Base-by-base conservation (phyloP, 2,113 vertebrate genomes). In the Cygnus atratus region DNA sequence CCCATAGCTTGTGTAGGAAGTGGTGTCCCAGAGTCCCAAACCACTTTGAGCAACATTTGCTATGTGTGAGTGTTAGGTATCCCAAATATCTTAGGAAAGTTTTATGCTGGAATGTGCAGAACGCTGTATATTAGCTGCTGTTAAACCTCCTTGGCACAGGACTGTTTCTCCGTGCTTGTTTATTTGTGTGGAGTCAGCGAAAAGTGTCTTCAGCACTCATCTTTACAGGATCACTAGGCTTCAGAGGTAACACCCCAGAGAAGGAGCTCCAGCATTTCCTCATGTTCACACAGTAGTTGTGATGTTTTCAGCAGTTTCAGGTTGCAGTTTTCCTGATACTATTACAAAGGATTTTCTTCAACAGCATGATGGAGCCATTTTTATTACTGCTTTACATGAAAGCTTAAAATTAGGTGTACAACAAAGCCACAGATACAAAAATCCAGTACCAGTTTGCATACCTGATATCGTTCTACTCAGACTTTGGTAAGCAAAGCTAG, bases 51-150 rank as follows among this genome's bases (percentile, higher is more conserved):
- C 62, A 87, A 55, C 58, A 84, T 92, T 93, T 92, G 92, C 78
- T 91, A 82, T 66, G 73, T 1, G 1, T 79, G 62, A 93, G 44
- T 58, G 25, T 85, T 91, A 54, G 44, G 37, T 73, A 94, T 82
- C 66, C 67, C 70, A 94, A 68, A 81, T 58, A 82, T 92, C 50
- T 50, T 62, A 19, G 62, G 67, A 50, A 89, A 87, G 62, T 82
- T 95, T 89, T 78, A n/a, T 31, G 37, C 63, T 76, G 86, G 66
- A 94, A 96, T 35, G 71, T 76, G 77, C 66, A 92, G 77, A 96
- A 88, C 82, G 88, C 70, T 95, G 76, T 90, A 68, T 90, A 96
- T 96, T 90, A 91, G 80, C 88, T 93, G 73, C 73, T 91, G 13
- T 75, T 85, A 92, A 93, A 74, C 73, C 54, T 85, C 26, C 33